Evolutionary conservation across 2,113 vertebrate genomes (phyloP).

Genomic region (Oreochromis tanganicae): DNA sequence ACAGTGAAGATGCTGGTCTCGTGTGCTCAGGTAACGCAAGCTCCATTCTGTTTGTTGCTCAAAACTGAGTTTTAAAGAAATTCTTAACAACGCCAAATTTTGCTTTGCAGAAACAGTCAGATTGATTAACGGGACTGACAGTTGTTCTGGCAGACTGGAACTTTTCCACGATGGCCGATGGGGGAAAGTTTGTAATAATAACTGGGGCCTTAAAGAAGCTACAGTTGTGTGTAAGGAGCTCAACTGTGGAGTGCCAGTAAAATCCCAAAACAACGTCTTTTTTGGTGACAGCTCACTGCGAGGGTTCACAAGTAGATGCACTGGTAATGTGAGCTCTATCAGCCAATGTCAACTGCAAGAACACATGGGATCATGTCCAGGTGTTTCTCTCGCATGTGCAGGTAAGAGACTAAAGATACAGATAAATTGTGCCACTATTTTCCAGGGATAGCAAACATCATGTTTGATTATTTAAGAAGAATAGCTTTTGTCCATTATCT

Average conservation of each 20-base stretch:
- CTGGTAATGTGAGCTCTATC: constrained; percentile 25
- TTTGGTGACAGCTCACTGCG: constrained; percentile 29
- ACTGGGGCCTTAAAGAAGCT: constrained; percentile 19
- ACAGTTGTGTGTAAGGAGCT: constrained; percentile 55
- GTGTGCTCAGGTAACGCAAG: constrained; percentile 51
- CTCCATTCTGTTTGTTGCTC: neutral
- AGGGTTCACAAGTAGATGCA: constrained; percentile 24
- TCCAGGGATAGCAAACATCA: neutral
- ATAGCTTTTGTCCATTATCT: neutral
- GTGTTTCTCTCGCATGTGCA: constrained; percentile 38
- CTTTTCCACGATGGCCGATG: constrained; percentile 16
- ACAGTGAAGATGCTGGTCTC: constrained; percentile 57
- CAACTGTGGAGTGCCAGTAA: constrained; percentile 43
- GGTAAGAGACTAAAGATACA: constrained; percentile 6
- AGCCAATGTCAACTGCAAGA: constrained; percentile 30
- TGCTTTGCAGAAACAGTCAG: constrained; percentile 32
- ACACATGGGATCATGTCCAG: constrained; percentile 1
- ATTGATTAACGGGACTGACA: constrained; percentile 40
- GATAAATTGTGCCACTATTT: neutral
- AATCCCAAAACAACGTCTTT: neutral
- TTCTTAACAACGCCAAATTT: neutral
- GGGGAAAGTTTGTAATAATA: constrained; percentile 50
- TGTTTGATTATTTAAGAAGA: neutral
- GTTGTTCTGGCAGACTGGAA: constrained; percentile 63
- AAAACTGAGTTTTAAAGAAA: neutral